These are phyloP conservation scores for Halcyon leucocephala DNA, from an alignment of 2,797 vertebrate genomes.

Conservation along the genomic window DNA sequence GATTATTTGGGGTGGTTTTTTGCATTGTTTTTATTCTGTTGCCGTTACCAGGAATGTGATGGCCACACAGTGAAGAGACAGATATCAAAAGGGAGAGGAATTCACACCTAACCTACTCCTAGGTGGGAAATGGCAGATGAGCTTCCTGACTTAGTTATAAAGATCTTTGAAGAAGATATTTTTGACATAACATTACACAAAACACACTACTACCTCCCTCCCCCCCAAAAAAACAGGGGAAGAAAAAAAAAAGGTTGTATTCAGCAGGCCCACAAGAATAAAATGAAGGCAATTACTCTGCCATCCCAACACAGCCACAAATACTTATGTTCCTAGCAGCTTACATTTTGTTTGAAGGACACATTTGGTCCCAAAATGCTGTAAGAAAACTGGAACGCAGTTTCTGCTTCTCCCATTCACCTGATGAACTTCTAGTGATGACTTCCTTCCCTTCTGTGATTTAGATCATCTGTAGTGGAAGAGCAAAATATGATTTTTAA, in stretches of 20 bases:
- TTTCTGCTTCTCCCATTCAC: neutral
- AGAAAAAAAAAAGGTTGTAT: neutral
- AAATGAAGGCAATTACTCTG: neutral
- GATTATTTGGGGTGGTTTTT: neutral
- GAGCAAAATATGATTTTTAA: neutral
- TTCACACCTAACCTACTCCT: neutral
- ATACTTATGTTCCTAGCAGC: neutral
- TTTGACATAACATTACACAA: neutral
- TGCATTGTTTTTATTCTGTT: neutral
- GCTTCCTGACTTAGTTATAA: neutral
- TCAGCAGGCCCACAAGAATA: neutral
- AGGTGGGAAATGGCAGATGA: neutral
- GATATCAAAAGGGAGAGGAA: neutral
- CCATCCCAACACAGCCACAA: neutral
- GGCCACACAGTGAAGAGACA: neutral
- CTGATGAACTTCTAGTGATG: neutral
- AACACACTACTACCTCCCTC: neutral
- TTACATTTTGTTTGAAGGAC: neutral
- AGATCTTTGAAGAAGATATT: neutral
- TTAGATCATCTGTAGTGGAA: neutral
- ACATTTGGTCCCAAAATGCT: neutral
- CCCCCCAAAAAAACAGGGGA: neutral
- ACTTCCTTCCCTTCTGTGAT: neutral
- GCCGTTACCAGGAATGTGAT: neutral
- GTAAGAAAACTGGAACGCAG: neutral